Conservation (phyloP, 2,888 invertebrate genomes). For the Lasioglossum pauxillum region DNA sequence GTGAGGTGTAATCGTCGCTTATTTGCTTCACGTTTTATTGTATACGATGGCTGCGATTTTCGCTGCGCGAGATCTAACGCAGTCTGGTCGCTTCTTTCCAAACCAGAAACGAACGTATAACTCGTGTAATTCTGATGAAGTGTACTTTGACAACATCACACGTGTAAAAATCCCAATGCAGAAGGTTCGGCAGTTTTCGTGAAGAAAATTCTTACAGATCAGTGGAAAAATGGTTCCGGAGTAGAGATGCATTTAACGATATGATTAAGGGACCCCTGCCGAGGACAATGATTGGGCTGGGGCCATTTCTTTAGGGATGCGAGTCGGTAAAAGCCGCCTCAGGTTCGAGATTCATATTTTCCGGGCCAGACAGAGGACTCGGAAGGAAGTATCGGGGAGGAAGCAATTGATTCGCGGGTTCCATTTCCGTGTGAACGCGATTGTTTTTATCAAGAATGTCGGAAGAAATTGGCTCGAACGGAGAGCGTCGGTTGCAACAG, state of each 20-base stretch:
- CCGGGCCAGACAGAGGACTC: not conserved
- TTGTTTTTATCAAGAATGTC: constrained; percentile 45
- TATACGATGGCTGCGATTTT: constrained; percentile 10
- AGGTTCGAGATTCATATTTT: not conserved
- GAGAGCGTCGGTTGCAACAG: constrained; percentile 15
- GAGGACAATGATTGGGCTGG: not conserved
- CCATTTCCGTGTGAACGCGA: not conserved
- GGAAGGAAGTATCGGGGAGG: not conserved
- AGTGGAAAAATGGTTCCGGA: not conserved
- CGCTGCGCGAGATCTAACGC: not conserved
- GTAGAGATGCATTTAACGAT: too few species aligned
- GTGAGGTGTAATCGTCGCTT: constrained; percentile 11
- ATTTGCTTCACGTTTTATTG: constrained; percentile 22
- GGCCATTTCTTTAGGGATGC: not conserved
- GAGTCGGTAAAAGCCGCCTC: not conserved
- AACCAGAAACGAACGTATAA: not conserved
- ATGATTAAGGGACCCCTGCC: too few species aligned
- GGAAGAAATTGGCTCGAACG: constrained; percentile 5
- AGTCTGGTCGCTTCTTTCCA: not conserved
- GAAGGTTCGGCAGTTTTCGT: not conserved
- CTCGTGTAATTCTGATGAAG: not conserved
- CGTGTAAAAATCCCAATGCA: not conserved
- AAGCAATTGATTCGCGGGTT: not conserved
- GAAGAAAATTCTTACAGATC: not conserved
- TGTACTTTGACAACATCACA: not conserved